phyloP scores from a whole-genome alignment of 2,113 vertebrate species.

The human (Homo sapiens) region GRCh38 chr5:73177001-73177500 shows the following conservation, averaged over 20 bases:
- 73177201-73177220: neutral
- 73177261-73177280: neutral
- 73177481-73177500: too few species aligned
- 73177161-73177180: neutral
- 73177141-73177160: neutral
- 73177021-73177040: neutral
- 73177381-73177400: too few species aligned
- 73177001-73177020: neutral
- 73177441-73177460: too few species aligned
- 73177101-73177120: rapidly evolving
- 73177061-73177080: neutral
- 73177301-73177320: neutral
- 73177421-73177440: too few species aligned
- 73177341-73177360: too few species aligned
- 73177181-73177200: neutral
- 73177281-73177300: neutral
- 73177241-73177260: neutral
- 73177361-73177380: too few species aligned
- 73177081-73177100: neutral
- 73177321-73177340: too few species aligned
- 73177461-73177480: too few species aligned
- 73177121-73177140: neutral
- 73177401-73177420: too few species aligned
- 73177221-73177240: neutral
- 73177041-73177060: neutral